These are phyloP conservation scores for Falcunculus frontatus DNA, from an alignment of 2,113 vertebrate genomes.

Conservation along the genomic window DNA sequence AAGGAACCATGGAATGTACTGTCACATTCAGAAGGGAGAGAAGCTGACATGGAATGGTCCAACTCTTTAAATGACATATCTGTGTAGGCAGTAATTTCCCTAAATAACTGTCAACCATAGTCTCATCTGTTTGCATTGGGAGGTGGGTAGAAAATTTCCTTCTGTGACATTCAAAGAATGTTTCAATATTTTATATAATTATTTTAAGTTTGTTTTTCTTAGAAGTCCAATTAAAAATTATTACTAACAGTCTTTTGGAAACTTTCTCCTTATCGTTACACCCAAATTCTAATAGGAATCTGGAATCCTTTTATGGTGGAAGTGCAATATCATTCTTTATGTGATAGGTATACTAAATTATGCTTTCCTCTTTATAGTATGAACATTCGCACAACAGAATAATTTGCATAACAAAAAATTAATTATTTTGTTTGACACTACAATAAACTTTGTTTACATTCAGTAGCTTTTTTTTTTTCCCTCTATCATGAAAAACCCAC, in stretches of 20 bases:
- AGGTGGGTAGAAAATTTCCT: background rate
- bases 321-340: background rate
- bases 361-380: background rate
- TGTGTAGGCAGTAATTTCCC: background rate
- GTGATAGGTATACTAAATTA: background rate
- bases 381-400: background rate
- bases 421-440: background rate
- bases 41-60: background rate
- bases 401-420: background rate
- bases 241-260: background rate
- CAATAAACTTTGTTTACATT: background rate
- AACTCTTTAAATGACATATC: background rate
- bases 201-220: background rate
- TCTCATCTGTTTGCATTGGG: background rate
- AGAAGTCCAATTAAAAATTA: background rate
- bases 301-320: background rate
- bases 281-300: background rate
- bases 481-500: fast-evolving
- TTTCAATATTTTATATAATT: background rate
- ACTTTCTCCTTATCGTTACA: background rate
- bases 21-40: background rate
- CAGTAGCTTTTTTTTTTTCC: background rate
- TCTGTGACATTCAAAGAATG: background rate
- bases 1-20: background rate
- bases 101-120: background rate